phyloP scores from a whole-genome alignment of 2,888 invertebrate genomes.

The Lissocephala sabroskyi region DNA sequence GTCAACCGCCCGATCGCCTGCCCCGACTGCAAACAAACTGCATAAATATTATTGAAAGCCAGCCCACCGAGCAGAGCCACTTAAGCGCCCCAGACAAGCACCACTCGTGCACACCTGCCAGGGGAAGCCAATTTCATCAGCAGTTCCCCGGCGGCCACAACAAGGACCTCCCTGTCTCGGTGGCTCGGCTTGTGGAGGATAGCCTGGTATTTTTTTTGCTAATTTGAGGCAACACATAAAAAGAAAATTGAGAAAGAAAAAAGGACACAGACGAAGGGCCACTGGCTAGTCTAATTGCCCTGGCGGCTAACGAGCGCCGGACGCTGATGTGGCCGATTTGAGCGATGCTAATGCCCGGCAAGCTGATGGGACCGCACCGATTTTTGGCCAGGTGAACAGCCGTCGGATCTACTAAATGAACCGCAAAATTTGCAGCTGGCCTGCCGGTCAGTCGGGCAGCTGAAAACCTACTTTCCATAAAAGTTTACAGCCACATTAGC shows the following conservation, averaged over 20 bases:
- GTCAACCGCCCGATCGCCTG: too few relatives aligned
- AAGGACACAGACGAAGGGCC: not conserved
- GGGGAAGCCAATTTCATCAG: slow-evolving; percentile 29
- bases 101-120: slow-evolving; percentile 18
- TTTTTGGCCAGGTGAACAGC: slow-evolving; percentile 46
- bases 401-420: slow-evolving; percentile 58
- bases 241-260: not conserved
- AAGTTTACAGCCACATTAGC: too few relatives aligned
- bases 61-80: slow-evolving; percentile 27
- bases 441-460: not conserved
- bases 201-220: slow-evolving; percentile 18
- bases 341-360: slow-evolving; percentile 33
- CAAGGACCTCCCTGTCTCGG: slow-evolving; percentile 14
- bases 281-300: slow-evolving; percentile 41
- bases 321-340: slow-evolving; percentile 54
- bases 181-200: not conserved
- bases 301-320: slow-evolving; percentile 42
- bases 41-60: slow-evolving; percentile 59
- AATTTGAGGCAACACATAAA: slow-evolving; percentile 21
- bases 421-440: slow-evolving; percentile 58
- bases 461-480: too few relatives aligned
- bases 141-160: slow-evolving; percentile 12
- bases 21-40: slow-evolving; percentile 25
- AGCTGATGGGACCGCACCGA: slow-evolving; percentile 13
- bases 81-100: slow-evolving; percentile 23